Base-by-base conservation (phyloP, 1,140 invertebrate species). In the Maconellicoccus hirsutus region DNA sequence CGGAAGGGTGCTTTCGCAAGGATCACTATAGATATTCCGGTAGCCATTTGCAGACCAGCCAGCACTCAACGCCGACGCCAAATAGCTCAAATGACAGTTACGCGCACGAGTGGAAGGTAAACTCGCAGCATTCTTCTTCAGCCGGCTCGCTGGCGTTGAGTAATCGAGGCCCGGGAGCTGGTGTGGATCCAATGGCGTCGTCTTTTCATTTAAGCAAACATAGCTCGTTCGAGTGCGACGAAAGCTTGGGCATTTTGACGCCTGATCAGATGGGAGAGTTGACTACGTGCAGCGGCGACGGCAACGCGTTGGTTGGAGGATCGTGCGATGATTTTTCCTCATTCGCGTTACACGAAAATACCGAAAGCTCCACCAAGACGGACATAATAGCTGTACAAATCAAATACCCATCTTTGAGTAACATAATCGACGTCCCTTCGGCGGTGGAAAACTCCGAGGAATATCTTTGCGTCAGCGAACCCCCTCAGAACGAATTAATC, bases 181-280 rank as follows among this genome's bases (percentile, higher is more conserved):
- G 21, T 59, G 12, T n/a, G 69, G n/a, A 66, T 70, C 19, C 26
- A 27, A n/a, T 42, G 27, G 25, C 42, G 27, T 21, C 29, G 59
- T 42, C 14, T 39, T 66, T 26, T 23, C 66, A 29, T 72, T 59
- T 73, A n/a, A 87, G 85, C 76, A 87, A 89, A 76, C 87, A 91
- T 75, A 86, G 87, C 76, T 89, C 88, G 14, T 85, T 90, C 72
- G 89, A 87, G 72, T 77, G 85, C 75, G 87, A 92, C 78, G 90
- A 92, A 75, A 90, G 88, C 75, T 80, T 93, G 72, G 91, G 90
- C 8, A 92, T 93, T 74, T 80, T 93, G 19, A 92, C 90, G 6
- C 90, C 90, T 0, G 89, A 91, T 81, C 90, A 93, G 78, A 93
- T 93, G 90, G 85, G 87, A 71, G 88, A 89, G 77, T 85, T 86